Percentiles rank a stretch among this genome's conserved stretches.
Conservation (phyloP, 2,113 vertebrate species). For the Trematocara unimaculatum region DNA sequence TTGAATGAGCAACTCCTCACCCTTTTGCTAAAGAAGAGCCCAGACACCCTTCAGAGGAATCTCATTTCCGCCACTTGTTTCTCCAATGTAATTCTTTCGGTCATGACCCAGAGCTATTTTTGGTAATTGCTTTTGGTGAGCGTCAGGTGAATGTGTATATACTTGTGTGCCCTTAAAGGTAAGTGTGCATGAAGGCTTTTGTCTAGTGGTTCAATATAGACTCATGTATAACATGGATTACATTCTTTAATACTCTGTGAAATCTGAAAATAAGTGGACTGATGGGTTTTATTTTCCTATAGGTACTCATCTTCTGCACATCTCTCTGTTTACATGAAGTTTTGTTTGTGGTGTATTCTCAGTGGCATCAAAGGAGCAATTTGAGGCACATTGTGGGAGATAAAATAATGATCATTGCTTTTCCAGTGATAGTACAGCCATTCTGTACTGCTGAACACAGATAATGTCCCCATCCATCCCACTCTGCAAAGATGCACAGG, state of each 20-base stretch:
- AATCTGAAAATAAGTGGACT: constrained; percentile 28
- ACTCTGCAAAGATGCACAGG: not conserved
- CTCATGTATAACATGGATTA: constrained; percentile 22
- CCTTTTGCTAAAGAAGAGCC: not conserved
- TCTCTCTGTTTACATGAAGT: not conserved
- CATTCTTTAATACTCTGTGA: not conserved
- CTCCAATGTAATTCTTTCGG: not conserved
- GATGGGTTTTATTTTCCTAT: not conserved
- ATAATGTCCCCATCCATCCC: not conserved
- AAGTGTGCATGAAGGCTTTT: not conserved
- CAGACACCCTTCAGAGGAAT: not conserved
- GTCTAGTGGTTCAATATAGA: not conserved
- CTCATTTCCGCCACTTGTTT: not conserved
- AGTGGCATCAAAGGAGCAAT: not conserved
- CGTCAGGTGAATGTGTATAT: not conserved
- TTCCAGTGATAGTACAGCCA: not conserved
- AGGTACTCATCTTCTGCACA: not conserved
- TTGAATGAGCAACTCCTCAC: not conserved
- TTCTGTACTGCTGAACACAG: constrained; percentile 2
- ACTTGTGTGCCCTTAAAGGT: not conserved
- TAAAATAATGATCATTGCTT: constrained; percentile 15
- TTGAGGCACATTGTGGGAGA: not conserved
- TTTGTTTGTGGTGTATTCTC: not conserved
- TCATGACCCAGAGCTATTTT: not conserved
- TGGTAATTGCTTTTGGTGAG: not conserved